These are phyloP conservation scores for Spizella passerina DNA, from an alignment of 2,797 vertebrate species.

Conservation along the genomic window DNA sequence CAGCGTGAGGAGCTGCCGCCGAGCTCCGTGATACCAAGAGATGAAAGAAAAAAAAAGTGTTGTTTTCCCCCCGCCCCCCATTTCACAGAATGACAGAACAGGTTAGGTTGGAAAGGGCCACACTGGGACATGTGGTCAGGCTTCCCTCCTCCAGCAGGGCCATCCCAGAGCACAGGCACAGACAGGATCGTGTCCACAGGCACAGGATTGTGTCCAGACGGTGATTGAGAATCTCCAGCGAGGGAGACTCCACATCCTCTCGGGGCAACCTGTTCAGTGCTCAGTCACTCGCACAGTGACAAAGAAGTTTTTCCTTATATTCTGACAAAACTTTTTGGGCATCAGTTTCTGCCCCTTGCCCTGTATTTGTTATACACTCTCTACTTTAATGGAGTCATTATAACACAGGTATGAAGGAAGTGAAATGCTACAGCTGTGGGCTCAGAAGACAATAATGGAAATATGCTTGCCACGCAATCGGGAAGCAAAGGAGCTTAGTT, in stretches of 20 bases:
- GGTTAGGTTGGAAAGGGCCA: too few species aligned
- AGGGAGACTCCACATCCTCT: neutral
- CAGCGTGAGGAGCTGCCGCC: neutral
- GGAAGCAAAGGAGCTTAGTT: neutral
- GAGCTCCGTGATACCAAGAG: neutral
- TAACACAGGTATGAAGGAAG: neutral
- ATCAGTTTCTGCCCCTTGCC: neutral
- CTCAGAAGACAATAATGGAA: neutral
- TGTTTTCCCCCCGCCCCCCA: too few species aligned
- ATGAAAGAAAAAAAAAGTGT: neutral
- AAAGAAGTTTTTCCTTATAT: neutral
- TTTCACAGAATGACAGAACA: neutral
- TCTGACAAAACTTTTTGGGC: neutral
- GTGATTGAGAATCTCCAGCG: neutral
- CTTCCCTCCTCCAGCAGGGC: neutral
- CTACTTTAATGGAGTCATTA: neutral
- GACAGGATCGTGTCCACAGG: neutral
- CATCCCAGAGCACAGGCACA: neutral
- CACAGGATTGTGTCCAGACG: fast-evolving
- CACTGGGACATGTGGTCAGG: neutral
- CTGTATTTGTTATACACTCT: neutral
- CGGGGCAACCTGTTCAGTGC: neutral
- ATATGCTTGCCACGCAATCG: fast-evolving
- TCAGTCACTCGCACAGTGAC: fast-evolving
- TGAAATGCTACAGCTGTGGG: neutral